Percentiles rank a stretch among this genome's conserved stretches.
Conservation (phyloP, 2,113 vertebrate genomes). For the Canis aureus region DNA sequence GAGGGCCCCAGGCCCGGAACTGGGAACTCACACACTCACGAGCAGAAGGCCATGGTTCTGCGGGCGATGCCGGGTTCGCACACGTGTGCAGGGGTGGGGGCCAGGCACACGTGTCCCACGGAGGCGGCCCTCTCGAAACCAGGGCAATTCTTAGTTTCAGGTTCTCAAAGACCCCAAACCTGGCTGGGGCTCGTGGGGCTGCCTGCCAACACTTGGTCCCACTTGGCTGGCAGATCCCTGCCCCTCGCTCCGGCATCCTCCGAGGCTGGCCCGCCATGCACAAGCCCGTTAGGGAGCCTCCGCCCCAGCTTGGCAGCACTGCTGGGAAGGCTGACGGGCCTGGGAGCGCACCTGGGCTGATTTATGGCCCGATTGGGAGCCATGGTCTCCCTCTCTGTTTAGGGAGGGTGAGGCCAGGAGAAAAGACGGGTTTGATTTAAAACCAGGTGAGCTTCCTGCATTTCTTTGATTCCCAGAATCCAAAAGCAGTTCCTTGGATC, state of each 20-base stretch:
- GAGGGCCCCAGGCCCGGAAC: not conserved
- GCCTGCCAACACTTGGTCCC: not conserved
- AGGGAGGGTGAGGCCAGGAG: not conserved
- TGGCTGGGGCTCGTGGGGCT: rapidly evolving
- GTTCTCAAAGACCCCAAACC: rapidly evolving
- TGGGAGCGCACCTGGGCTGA: not conserved
- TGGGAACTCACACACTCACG: not conserved
- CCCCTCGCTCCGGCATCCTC: not conserved
- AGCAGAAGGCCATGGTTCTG: not conserved
- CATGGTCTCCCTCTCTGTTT: not conserved
- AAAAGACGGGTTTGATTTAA: not conserved
- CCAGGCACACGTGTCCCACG: rapidly evolving
- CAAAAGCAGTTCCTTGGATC: not conserved
- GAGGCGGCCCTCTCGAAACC: not conserved
- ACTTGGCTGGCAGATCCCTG: rapidly evolving
- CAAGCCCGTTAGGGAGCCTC: not conserved
- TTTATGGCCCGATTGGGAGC: not conserved
- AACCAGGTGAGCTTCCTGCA: not conserved
- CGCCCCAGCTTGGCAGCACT: not conserved
- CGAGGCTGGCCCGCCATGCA: not conserved
- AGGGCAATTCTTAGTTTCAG: too few relatives aligned
- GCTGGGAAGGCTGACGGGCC: not conserved
- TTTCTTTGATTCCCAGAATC: not conserved
- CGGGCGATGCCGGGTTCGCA: rapidly evolving
- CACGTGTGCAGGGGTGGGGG: not conserved